These are phyloP conservation scores for Campoletis raptor DNA, from an alignment of 2,888 invertebrate species.

Conservation along the genomic window DNA sequence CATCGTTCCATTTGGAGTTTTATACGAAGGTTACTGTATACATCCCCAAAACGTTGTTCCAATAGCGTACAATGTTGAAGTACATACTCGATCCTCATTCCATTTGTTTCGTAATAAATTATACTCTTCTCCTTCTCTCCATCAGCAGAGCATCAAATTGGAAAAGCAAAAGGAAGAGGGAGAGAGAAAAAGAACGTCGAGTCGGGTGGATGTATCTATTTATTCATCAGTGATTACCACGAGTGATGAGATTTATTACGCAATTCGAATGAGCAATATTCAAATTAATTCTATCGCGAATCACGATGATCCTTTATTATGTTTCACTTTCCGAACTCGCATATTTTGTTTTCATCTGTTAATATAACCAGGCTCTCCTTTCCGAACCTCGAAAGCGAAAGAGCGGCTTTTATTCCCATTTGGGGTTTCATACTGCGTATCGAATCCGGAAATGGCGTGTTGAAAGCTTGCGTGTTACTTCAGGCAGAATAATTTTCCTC, in stretches of 20 bases:
- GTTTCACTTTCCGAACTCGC: constrained; percentile 19
- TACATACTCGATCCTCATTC: constrained; percentile 20
- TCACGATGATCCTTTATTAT: constrained; percentile 51
- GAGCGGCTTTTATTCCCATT: constrained; percentile 26
- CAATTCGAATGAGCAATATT: constrained; percentile 77
- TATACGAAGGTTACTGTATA: neutral
- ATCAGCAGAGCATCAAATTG: neutral
- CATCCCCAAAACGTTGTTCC: constrained; percentile 5
- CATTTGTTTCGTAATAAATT: neutral
- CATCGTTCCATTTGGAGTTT: constrained; percentile 14
- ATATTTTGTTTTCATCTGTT: constrained; percentile 13
- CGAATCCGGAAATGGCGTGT: constrained; percentile 44
- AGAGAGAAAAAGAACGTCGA: constrained; percentile 45
- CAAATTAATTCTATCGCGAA: constrained; percentile 70
- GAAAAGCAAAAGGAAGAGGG: neutral
- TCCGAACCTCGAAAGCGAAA: neutral
- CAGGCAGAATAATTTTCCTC: constrained; percentile 54
- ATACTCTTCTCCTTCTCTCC: neutral
- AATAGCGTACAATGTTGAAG: neutral
- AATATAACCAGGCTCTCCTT: constrained; percentile 3
- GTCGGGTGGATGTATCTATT: neutral
- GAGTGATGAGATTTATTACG: constrained; percentile 75
- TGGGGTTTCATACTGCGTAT: constrained; percentile 25
- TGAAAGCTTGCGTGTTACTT: constrained; percentile 15
- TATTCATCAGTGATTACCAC: constrained; percentile 62